phyloP scores from a whole-genome alignment of 2,888 invertebrate genomes.

The Conops quadrifasciatus region DNA sequence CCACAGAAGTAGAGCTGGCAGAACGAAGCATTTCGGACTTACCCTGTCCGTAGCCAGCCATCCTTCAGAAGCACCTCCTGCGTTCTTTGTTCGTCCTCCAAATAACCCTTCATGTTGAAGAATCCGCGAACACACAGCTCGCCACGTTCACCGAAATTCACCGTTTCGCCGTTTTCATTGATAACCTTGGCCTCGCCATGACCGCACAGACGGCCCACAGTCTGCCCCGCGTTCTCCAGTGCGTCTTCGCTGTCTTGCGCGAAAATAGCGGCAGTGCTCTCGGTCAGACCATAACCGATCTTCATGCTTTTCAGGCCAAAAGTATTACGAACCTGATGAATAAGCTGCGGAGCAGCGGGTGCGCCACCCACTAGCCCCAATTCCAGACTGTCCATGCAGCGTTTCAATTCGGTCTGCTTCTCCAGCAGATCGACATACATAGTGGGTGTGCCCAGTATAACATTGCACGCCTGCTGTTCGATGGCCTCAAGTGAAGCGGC shows the following conservation, averaged over 20 bases:
- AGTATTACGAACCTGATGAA: constrained; percentile 52
- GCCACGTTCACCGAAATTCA: constrained; percentile 73
- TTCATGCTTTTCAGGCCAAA: background rate
- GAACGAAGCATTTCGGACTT: constrained; percentile 40
- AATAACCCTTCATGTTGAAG: constrained; percentile 76
- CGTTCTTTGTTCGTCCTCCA: constrained; percentile 75
- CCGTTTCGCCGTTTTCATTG: constrained; percentile 69
- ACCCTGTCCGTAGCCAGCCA: constrained; percentile 80
- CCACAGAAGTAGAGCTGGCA: background rate
- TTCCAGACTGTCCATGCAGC: constrained; percentile 65
- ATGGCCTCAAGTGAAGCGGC: constrained; percentile 71
- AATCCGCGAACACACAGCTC: constrained; percentile 78
- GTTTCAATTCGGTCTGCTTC: constrained; percentile 64
- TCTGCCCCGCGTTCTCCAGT: constrained; percentile 60
- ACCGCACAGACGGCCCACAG: constrained; percentile 68
- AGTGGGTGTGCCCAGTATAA: constrained; percentile 80
- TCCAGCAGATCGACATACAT: constrained; percentile 81
- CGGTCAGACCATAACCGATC: constrained; percentile 68
- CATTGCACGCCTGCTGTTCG: constrained; percentile 74
- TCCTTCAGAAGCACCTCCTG: constrained; percentile 70
- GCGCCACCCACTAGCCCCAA: constrained; percentile 76
- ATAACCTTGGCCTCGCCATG: constrained; percentile 70
- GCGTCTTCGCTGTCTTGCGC: constrained; percentile 66
- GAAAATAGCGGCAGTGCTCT: constrained; percentile 67
- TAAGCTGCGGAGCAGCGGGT: constrained; percentile 70